These are phyloP conservation scores for Drosophila neotestacea DNA, from an alignment of 2,888 invertebrate species.

Conservation along the genomic window DNA sequence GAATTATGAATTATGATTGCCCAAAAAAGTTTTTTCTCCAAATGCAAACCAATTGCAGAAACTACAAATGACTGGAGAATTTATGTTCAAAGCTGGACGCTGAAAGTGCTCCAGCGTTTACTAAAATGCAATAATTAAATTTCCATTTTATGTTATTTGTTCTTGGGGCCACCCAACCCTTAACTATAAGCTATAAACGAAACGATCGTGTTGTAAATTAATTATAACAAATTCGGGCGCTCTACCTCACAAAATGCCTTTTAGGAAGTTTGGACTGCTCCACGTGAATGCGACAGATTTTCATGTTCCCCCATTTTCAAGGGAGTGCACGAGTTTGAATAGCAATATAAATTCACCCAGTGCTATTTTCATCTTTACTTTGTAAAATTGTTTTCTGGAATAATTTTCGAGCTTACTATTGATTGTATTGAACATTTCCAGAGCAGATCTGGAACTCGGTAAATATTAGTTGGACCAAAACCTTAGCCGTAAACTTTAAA, in stretches of 20 bases:
- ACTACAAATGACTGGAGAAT: slow-evolving; percentile 54
- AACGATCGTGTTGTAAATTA: slow-evolving; percentile 78
- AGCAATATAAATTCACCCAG: no score
- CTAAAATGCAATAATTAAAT: slow-evolving; percentile 73
- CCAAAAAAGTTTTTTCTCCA: slow-evolving; percentile 3
- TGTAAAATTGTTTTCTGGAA: no score
- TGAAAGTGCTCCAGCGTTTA: slow-evolving; percentile 26
- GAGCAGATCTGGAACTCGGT: no score
- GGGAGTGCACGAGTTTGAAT: not conserved
- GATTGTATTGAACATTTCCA: no score
- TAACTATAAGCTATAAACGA: slow-evolving; percentile 37
- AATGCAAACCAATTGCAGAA: not conserved
- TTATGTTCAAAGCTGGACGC: slow-evolving; percentile 43
- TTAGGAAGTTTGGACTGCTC: slow-evolving; percentile 14
- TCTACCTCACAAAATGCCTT: slow-evolving; percentile 41
- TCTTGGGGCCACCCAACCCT: slow-evolving; percentile 44
- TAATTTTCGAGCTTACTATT: no score
- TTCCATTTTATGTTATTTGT: slow-evolving; percentile 50
- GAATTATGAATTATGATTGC: slow-evolving; percentile 75
- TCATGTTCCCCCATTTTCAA: slow-evolving; percentile 10
- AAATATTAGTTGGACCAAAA: no score
- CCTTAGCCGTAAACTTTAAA: no score
- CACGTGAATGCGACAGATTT: slow-evolving; percentile 20
- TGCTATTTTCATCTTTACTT: no score
- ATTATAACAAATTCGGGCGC: slow-evolving; percentile 77